These are phyloP conservation scores for Colossoma macropomum DNA, from an alignment of 2,113 vertebrate genomes.

Conservation along the genomic window DNA sequence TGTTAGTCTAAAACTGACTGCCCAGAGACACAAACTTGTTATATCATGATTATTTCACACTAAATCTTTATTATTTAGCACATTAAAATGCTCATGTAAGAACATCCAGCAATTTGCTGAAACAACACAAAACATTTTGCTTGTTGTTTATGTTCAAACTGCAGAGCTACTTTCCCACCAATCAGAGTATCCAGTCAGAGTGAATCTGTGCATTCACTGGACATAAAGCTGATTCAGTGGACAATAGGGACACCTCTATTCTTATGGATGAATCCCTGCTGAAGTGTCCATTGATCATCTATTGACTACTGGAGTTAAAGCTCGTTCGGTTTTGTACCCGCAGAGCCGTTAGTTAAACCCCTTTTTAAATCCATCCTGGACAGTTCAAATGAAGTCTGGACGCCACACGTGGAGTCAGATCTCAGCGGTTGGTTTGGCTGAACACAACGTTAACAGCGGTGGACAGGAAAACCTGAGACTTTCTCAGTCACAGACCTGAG, in stretches of 20 bases:
- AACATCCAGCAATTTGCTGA: background rate
- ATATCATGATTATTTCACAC: too few relatives aligned
- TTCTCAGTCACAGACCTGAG: background rate
- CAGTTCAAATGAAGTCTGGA: constrained; percentile 9
- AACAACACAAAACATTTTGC: background rate
- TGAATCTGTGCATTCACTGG: constrained; percentile 3
- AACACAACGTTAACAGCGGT: background rate
- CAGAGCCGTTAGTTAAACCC: constrained; percentile 48
- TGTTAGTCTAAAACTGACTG: too few relatives aligned
- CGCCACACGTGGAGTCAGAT: constrained; percentile 19
- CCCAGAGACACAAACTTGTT: too few relatives aligned
- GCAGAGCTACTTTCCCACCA: background rate
- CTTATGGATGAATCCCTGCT: constrained; percentile 45
- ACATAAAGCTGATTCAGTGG: constrained; percentile 1
- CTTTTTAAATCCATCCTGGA: constrained; percentile 30
- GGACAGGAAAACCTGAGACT: background rate
- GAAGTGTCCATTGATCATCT: constrained; percentile 41
- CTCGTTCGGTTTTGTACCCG: constrained; percentile 27
- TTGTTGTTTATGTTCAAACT: background rate
- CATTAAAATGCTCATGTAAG: background rate
- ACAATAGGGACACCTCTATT: constrained; percentile 41
- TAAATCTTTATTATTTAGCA: too few relatives aligned
- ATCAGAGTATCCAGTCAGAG: constrained; percentile 8
- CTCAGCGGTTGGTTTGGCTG: background rate
- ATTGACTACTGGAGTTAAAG: constrained; percentile 28